Base-by-base conservation (phyloP, 2,797 vertebrate genomes). In the Dendrocincla fuliginosa region DNA sequence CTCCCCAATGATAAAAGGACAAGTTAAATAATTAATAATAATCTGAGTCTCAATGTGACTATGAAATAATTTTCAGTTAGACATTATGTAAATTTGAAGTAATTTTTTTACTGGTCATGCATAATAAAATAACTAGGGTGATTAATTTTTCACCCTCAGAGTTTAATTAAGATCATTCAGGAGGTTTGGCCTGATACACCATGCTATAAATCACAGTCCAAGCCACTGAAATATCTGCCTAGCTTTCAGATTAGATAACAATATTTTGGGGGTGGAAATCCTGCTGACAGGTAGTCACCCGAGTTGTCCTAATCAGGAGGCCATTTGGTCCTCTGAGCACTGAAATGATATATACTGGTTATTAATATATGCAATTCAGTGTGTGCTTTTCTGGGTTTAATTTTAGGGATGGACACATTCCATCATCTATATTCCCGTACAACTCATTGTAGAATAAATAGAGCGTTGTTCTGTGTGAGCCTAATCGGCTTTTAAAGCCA, bases 161-260 rank as follows among this genome's bases (percentile, higher is more conserved):
- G 92, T 97, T 96, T 97, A 96, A 96, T 94, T 96, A 94, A 94
- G 91, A 96, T 87, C 87, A 53, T 96, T 95, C 63, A 59, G 55
- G 85, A 81, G 82, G 79, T 89, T 92, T 90, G 74, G 88, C 39
- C 69, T 67, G 64, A 90, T 88, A 71, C 30, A 75, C 56, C 3
- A 1, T 24, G 49, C 88, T 64, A 76, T 90, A 93, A 93, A 95
- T 96, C 83, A 87, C 69, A 89, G 73, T 75, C 49, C 55, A 77
- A 85, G 73, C 49, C 41, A 53, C 79, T 93, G 86, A 92, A 85
- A 63, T 85, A 87, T 35, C 75, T 69, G 71, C 78, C 83, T 87
- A 23, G 61, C 82, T 94, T 92, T 93, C 39, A 73, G 83, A 74
- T 94, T 71, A 86, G 83, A 60, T 78, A 67, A 41, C 1, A 9